Base-by-base conservation (phyloP, 1,140 invertebrate species). In the Heliconius eleuchia region DNA sequence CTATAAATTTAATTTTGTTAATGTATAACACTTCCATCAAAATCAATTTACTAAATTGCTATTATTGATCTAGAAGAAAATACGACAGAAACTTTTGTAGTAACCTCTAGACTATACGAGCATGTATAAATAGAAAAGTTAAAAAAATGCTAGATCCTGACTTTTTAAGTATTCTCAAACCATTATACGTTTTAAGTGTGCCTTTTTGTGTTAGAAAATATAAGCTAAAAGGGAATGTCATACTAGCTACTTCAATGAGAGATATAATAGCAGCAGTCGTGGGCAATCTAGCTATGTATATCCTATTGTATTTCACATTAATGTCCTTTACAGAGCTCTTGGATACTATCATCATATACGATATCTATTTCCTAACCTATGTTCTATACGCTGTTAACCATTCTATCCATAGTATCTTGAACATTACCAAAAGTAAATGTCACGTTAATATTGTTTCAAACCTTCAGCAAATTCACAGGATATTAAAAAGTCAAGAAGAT, bases 141-240 rank as follows among this genome's bases (percentile, higher is more conserved):
- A 3, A 11, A 57, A 57, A 3, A n/a, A 80, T 80, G 74, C 18
- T 73, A 37, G 34, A 73, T 27, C 11, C 71, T 27, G 39, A 42
- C 66, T 50, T 80, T 39, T 18, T 77, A 27, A 39, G 27, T 30
- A 75, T 82, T 74, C 46, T 82, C 13, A 72, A 80, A 60, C 78
- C 81, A 8, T 71, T 74, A n/a, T 82, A 82, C 11, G 6, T 77
- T 19, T 19, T 82, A 19, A 77, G 50, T 77, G 50, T 82, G 4
- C 50, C 42, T 23, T 79, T 80, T 75, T 77, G 46, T 71, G 42
- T 42, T 9, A 46, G 78, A 27, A 82, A 82, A 78, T 82, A 78
- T 70, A 79, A 77, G 1, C 16, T 82, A 1, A 71, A 60, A 23
- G 73, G 73, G 18, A 74, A 50, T 52, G n/a, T 27, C 3, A 42